Percentiles rank a stretch among this genome's conserved stretches.
Conservation (phyloP, 2,888 invertebrate species). For the Lepidochitona cinerea region DNA sequence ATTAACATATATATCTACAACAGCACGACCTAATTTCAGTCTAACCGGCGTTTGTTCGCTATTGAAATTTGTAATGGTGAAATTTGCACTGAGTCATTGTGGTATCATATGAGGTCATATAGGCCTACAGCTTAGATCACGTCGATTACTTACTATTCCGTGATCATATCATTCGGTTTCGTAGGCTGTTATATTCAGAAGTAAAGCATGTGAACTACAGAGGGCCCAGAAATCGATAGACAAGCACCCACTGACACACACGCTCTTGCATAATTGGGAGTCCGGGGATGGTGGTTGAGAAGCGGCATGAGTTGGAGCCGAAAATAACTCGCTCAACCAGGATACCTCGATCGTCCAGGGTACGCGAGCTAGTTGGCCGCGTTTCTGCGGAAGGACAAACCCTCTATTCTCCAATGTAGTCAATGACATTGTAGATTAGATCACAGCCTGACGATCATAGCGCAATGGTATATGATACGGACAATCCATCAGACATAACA, state of each 20-base stretch:
- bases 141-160: too few species aligned
- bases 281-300: neutral
- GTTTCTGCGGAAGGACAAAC: too few species aligned
- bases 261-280: neutral
- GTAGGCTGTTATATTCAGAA: neutral
- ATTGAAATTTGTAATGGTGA: neutral
- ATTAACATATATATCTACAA: neutral
- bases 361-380: too few species aligned
- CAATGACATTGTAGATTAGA: too few species aligned
- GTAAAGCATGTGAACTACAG: neutral
- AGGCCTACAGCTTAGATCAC: too few species aligned
- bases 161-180: too few species aligned
- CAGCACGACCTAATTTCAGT: neutral
- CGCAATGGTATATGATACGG: too few species aligned
- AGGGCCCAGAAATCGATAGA: neutral
- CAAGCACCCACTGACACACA: neutral
- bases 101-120: neutral
- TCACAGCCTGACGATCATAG: too few species aligned
- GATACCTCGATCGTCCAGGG: too few species aligned
- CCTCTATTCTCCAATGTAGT: too few species aligned
- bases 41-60: neutral
- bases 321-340: neutral
- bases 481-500: too few species aligned
- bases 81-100: neutral
- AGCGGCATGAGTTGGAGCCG: neutral